Percentiles rank a stretch among this genome's conserved stretches.
phyloP scores from a whole-genome alignment of 2,113 vertebrate genomes.

The Oxyura jamaicensis region DNA sequence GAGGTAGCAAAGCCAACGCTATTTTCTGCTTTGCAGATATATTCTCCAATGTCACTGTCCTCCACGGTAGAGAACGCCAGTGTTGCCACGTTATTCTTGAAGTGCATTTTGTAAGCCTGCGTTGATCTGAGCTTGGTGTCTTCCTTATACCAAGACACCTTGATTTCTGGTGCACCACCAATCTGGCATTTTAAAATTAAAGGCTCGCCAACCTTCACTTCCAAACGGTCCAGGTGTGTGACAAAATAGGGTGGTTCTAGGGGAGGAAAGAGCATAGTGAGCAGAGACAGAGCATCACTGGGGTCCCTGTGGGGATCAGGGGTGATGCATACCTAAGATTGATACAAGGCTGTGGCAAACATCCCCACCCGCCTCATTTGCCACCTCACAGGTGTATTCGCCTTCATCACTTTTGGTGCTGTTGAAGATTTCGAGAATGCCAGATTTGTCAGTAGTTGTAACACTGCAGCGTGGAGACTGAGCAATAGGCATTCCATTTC shows the following conservation, averaged over 20 bases:
- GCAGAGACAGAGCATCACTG: neutral
- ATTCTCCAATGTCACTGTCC: conserved; percentile 90
- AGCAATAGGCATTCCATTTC: conserved; percentile 84
- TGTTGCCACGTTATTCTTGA: conserved; percentile 87
- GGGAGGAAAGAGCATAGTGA: conserved; percentile 59
- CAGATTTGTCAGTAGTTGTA: conserved; percentile 92
- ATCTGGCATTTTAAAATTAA: conserved; percentile 91
- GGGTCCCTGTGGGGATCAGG: neutral
- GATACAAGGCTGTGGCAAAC: conserved; percentile 85
- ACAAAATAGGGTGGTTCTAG: conserved; percentile 93
- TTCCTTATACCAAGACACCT: conserved; percentile 96
- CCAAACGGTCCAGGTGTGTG: conserved; percentile 87
- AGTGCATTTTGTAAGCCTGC: conserved; percentile 89
- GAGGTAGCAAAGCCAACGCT: conserved; percentile 87
- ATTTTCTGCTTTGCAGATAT: conserved; percentile 95
- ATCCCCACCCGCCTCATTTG: conserved; percentile 91
- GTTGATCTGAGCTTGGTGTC: conserved; percentile 94
- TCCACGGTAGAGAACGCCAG: conserved; percentile 88
- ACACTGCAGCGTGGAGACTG: conserved; percentile 90
- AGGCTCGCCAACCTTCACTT: conserved; percentile 89
- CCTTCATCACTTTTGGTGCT: conserved; percentile 88
- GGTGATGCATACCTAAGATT: conserved; percentile 85
- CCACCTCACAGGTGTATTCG: conserved; percentile 88
- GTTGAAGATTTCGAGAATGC: conserved; percentile 91
- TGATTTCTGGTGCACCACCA: conserved; percentile 93